A percentile compares a stretch with the other conserved stretches of the same genome.
phyloP scores from a whole-genome alignment of 30 jellyfish, hydroid and myxozoan genomes.

The Turritopsis rubra region DNA sequence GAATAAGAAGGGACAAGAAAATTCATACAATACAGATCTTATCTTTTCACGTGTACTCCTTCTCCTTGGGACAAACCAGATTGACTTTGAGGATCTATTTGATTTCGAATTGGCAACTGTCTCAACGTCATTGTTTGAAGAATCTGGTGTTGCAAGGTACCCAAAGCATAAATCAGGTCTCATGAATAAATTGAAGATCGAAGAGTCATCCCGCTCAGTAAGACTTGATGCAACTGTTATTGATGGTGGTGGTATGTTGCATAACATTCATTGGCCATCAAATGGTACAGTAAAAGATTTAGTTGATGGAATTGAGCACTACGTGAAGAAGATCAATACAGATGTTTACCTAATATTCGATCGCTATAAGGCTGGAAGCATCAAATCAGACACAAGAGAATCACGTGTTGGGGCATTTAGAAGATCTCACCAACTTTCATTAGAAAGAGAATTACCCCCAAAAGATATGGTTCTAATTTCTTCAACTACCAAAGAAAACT shows the following conservation, averaged over 20 bases:
- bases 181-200: not conserved
- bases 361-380: slow-evolving; percentile 8
- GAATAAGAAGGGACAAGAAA: not conserved
- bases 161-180: not conserved
- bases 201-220: not conserved
- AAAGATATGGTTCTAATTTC: too few species aligned
- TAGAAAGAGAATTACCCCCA: too few species aligned
- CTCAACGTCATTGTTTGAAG: not conserved
- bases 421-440: slow-evolving; percentile 1
- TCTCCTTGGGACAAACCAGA: not conserved
- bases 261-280: not conserved
- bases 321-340: not conserved
- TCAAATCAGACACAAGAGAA: slow-evolving; percentile 7
- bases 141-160: slow-evolving; percentile 3
- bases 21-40: not conserved
- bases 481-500: too few species aligned
- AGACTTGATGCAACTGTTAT: not conserved
- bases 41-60: not conserved
- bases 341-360: not conserved
- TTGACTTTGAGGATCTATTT: not conserved
- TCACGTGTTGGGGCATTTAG: slow-evolving; percentile 3
- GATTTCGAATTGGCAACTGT: not conserved
- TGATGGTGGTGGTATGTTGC: slow-evolving; percentile 3
- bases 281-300: not conserved
- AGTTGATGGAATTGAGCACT: not conserved